Base-by-base conservation (phyloP, 2,888 invertebrate species). In the Tuta absoluta region DNA sequence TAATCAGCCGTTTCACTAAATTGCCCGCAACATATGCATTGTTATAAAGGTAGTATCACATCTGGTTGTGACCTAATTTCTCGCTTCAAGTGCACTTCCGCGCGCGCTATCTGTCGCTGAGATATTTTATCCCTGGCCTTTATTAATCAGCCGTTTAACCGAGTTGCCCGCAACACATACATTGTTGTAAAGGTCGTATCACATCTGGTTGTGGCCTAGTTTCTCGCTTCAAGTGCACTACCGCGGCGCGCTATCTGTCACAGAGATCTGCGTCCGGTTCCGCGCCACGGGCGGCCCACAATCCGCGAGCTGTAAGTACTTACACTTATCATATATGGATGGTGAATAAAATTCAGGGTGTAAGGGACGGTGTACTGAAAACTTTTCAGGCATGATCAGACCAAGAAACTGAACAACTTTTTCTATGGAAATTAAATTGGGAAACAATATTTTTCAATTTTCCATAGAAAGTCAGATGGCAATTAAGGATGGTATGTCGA, bases 31-130 rank as follows among this genome's bases (percentile, higher is more conserved):
- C 33, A 33, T 10, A 17, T 45, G 11, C n/a, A 17, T 45, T 5
- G 45, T 45, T 17, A n/a, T 21, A 23, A 23, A 23, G 51, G 12
- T 51, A 23, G 23, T 23, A 23, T 53, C 51, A 53, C 2, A 53
- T 23, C 49, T 23, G 21, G 51, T 53, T 53, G 51, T 23, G 51
- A 5, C 51, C 51, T 23, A 53, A 24, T 53, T 53, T 53, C 51
- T 24, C 23, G 14, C 21, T 45, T 23, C 51, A 53, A 53, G 51
- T 23, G 51, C 51, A 24, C 51, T 53, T 53, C 51, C 23, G 23
- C n/a, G 14, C 23, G 23, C 23, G n/a, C 41, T 49, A 49, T 21
- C 8, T 21, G 21, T 41, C 23, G 19, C 23, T 51, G 10, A 23
- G 11, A 51, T 51, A 10, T 41, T 41, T 41, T 41, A 3, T 33